These are phyloP conservation scores for Eudasyphora cyanicolor DNA, from an alignment of 2,888 invertebrate species.

Conservation along the genomic window DNA sequence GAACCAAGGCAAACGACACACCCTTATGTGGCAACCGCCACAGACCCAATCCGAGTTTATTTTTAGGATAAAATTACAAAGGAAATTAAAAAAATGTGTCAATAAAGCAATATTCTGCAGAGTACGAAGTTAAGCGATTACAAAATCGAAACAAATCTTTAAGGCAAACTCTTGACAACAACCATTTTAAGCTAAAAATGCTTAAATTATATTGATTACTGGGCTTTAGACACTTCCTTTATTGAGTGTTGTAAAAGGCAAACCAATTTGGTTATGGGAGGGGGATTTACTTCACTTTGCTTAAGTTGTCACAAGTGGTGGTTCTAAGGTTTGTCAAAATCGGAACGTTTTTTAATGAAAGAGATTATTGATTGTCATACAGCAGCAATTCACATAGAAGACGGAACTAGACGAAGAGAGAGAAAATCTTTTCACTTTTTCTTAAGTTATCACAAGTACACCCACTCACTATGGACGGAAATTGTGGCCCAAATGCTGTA, in stretches of 20 bases:
- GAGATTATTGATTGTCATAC: too few relatives aligned
- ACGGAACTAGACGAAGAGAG: too few relatives aligned
- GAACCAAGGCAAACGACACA: background rate
- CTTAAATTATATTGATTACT: constrained; percentile 36
- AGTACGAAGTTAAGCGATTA: background rate
- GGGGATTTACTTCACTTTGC: too few relatives aligned
- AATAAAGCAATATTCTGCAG: constrained; percentile 48
- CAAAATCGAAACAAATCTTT: background rate
- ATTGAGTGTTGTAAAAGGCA: constrained; percentile 20
- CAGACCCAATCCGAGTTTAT: constrained; percentile 44
- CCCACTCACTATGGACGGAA: too few relatives aligned
- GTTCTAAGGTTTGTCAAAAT: too few relatives aligned
- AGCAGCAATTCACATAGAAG: too few relatives aligned
- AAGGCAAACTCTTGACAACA: background rate
- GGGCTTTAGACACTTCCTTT: constrained; percentile 50
- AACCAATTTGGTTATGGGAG: too few relatives aligned
- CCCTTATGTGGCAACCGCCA: background rate
- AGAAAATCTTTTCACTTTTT: too few relatives aligned
- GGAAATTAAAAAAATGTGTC: constrained; percentile 40
- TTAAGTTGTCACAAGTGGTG: too few relatives aligned
- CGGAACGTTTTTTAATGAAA: too few relatives aligned
- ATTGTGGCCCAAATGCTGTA: too few relatives aligned
- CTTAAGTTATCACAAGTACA: too few relatives aligned
- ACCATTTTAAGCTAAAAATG: background rate
- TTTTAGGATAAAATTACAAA: constrained; percentile 37